Base-by-base conservation (phyloP, 1,140 invertebrate species). In the Reticulitermes speratus region DNA sequence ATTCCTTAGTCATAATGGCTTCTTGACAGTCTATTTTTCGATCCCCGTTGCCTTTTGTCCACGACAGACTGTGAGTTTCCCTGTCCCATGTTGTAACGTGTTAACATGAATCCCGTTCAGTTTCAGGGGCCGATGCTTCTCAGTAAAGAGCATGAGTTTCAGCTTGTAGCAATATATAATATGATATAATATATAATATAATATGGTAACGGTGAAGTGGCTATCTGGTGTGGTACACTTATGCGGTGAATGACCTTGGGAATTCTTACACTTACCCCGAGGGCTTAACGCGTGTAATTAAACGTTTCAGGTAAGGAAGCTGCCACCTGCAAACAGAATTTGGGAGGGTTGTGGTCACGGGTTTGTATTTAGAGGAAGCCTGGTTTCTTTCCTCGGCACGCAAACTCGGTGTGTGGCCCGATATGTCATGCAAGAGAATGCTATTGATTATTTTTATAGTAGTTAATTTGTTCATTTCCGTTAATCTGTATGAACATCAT, bases 391-490 rank as follows among this genome's bases (percentile, higher is more conserved):
- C 19, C 3, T 55, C 19, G 14, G 25, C 65, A 75, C 65, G 65
- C 65, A 75, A 75, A 30, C 65, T 75, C 65, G 8, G 25, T 75
- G 65, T 75, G 65, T 75, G 65, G 65, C 25, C 65, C 65, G 9
- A 25, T 91, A 86, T 16, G 52, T 19, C 52, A 55, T 55, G 52
- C 14, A 19, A 55, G 19, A 21, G 1, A 75, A 25, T 14, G 65
- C 8, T 30, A 30, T 75, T 25, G 25, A 30, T 75, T n/a, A 25
- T 30, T 75, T 75, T 75, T 25, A 75, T 21, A 30, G n/a, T 75
- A 75, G 45, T 11, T 16, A 48, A 16, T 48, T 9, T 48, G 52
- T 55, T 55, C 65, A 2, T n/a, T 75, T 75, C 12, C 9, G 14
- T 75, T 30, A 25, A 30, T 30, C 25, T 30, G 65, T 30, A 25